Evolutionary conservation across 2,888 invertebrate genomes (phyloP).

Genomic region (Brenthis daphne): DNA sequence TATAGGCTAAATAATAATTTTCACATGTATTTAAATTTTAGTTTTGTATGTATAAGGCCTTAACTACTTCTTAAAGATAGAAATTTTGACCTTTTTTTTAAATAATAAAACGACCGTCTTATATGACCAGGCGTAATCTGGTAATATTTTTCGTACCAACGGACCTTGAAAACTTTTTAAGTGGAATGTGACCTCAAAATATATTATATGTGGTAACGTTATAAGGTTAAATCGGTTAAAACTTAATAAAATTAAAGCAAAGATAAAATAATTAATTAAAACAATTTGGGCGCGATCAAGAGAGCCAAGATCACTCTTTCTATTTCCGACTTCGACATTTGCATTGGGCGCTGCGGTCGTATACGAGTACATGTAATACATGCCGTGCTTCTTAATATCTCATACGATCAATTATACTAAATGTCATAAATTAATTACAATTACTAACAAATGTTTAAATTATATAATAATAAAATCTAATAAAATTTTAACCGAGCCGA

Average conservation of each 20-base stretch:
- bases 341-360: conserved; percentile 13
- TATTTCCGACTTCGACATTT: conserved; percentile 31
- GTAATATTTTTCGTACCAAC: background rate
- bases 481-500: too few species aligned
- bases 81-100: background rate
- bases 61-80: too few species aligned
- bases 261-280: conserved; percentile 20
- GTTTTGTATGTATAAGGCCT: too few species aligned
- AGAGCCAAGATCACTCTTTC: conserved; percentile 28
- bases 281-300: conserved; percentile 15
- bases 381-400: too few species aligned
- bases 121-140: conserved; percentile 9
- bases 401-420: too few species aligned
- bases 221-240: conserved; percentile 19
- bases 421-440: too few species aligned
- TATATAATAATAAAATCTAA: too few species aligned
- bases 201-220: conserved; percentile 6
- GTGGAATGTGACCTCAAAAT: conserved; percentile 11
- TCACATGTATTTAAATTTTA: too few species aligned
- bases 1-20: too few species aligned
- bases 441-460: too few species aligned
- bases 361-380: background rate
- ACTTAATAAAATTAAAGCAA: conserved; percentile 14
- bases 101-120: background rate
- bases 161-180: conserved; percentile 11